Evolutionary conservation across 37 sponge, comb jelly and placozoan genomes (phyloP), one percentile per base, ranked within the genome.

Genomic region (Bolinopsis microptera): DNA sequence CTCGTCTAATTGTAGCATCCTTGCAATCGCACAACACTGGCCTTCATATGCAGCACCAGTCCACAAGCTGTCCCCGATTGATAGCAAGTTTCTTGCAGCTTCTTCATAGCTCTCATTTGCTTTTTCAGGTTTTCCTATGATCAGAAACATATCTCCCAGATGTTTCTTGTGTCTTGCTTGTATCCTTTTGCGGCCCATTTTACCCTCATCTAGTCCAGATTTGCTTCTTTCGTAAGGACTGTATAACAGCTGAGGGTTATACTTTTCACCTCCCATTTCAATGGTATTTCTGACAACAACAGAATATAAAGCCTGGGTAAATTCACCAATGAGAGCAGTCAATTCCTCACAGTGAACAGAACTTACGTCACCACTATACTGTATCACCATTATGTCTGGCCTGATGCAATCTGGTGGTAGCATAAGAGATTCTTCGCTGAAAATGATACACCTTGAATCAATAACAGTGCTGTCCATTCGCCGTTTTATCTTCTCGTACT

Each of bases 301-400:
- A 25, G 90, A 86, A 41, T 30, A 86, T 18, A 86, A 41, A n/a
- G 90, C 90, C 26, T 86, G 90, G 1, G 90, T 86, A 27, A 86
- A 86, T 27, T 86, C 90, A 36, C 90, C 90, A 28, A 86, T 39
- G 0, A 86, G 48, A 5, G 90, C 90, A 28, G 90, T 86, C 26
- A 86, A 26, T 26, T 28, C 90, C 26, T 86, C 90, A 86, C 90
- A 86, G 28, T 86, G 90, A 23, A 86, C 61, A 26, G 90, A 86
- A 24, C 26, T 34, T 1, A 86, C 90, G 39, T 86, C 61, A 2
- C 27, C 41, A 39, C 0, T 27, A 86, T 41, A 86, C 61, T 39
- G 90, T n/a, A 86, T 86, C 13, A 86, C 90, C 90, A 86, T 86
- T n/a, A 86, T 86, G 61, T 86, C 90, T 3, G 90, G 90, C 3